Base-by-base conservation (phyloP, 2,113 vertebrate genomes). In the Suricata suricatta region DNA sequence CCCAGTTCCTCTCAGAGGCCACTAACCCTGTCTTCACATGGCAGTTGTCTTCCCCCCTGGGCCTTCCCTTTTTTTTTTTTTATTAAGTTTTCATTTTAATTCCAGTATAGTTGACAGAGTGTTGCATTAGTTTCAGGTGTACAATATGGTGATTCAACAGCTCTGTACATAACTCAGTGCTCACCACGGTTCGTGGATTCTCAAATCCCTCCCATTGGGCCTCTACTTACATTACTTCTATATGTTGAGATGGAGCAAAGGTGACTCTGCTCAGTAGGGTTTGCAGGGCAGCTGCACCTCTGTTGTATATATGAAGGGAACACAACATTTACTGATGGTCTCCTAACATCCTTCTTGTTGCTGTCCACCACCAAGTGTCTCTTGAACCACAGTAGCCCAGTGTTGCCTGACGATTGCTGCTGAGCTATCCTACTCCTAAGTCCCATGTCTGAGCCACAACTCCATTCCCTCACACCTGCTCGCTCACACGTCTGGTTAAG, bases 401-500 rank as follows among this genome's bases (percentile, higher is more conserved):
- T 57, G 23, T 83, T 95, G 44, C 66, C 52, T 81, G n/a, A 89
- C 33, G 63, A 50, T 69, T 76, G 50, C 33, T 21, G 0, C 35
- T 95, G 47, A 92, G 50, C 64, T 96, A 19, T 44, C 77, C 81
- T 72, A 71, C 33, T 86, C 19, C 23, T 52, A 88, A 95, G 47
- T 89, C 57, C 16, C 21, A 88, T 86, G 23, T 15, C 27, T 94
- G 79, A 86, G 63, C 87, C 21, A 76, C 15, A 35, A 38, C 23
- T 95, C 21, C 35, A 33, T 88, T 96, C 29, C 54, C 57, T 93
- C 72, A 90, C 52, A 94, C 29, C 41, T 66, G 33, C 52, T 94
- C 35, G 76, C 50, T 83, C 60, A 86, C 60, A 50, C 44, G 88
- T 82, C 97, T 84, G 63, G 82, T 52, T 86, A 92, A 91, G n/a